A percentile compares a stretch with the other conserved stretches of the same genome.
These are phyloP conservation scores for Macroteleia sp. DNA, from an alignment of 2,888 invertebrate species.

Conservation along the genomic window DNA sequence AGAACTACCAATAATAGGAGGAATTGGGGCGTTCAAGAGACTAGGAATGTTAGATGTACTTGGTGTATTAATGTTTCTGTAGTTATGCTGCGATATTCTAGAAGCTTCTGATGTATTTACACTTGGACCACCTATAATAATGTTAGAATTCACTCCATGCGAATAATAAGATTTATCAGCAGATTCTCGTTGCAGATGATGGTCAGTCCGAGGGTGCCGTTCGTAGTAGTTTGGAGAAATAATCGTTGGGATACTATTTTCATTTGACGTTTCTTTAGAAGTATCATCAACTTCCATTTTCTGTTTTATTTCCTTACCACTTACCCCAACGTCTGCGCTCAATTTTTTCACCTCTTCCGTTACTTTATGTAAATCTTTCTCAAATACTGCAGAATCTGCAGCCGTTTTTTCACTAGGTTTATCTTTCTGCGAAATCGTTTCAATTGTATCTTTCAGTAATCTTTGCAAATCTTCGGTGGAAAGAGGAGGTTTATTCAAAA, in stretches of 20 bases:
- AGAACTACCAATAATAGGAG: constrained; percentile 14
- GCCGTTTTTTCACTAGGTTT: constrained; percentile 1
- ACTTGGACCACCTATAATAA: constrained; percentile 24
- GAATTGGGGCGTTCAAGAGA: constrained; percentile 7
- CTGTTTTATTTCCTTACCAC: constrained; percentile 1
- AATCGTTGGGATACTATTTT: constrained; percentile 28
- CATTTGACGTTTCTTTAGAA: not conserved
- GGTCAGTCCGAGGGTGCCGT: constrained; percentile 8
- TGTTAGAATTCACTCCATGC: constrained; percentile 11
- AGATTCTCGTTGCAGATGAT: constrained; percentile 3
- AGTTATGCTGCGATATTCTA: constrained; percentile 11
- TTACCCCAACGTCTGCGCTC: not conserved
- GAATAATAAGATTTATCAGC: constrained; percentile 13
- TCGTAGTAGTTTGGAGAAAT: constrained; percentile 30
- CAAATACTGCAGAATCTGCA: constrained; percentile 14
- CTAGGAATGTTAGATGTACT: constrained; percentile 35
- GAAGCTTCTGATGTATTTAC: not conserved
- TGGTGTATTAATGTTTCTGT: constrained; percentile 40
- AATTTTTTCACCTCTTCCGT: constrained; percentile 35
- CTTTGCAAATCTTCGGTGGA: constrained; percentile 80
- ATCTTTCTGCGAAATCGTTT: constrained; percentile 2
- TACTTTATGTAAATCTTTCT: constrained; percentile 27
- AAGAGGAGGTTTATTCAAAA: constrained; percentile 77
- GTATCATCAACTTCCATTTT: no score
- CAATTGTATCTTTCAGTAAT: constrained; percentile 75